These are phyloP conservation scores for Macroteleia sp. DNA, from an alignment of 2,888 invertebrate species.

Conservation along the genomic window DNA sequence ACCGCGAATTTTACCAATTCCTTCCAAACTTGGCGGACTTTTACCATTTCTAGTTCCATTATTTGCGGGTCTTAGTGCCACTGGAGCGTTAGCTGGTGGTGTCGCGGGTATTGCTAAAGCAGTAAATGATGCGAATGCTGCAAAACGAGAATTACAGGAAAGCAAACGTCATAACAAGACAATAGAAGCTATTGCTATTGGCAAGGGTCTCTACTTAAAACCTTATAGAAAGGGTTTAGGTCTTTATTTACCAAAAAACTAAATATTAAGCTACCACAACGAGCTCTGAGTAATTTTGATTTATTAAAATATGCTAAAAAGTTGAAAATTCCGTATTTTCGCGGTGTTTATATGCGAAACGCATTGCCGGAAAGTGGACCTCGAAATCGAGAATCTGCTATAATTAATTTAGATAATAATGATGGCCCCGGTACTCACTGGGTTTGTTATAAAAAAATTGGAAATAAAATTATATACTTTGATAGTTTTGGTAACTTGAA, in stretches of 20 bases:
- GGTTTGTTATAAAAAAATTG: no score
- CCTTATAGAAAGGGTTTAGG: conserved; percentile 15
- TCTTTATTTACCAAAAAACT: conserved; percentile 43
- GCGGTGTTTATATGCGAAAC: conserved; percentile 68
- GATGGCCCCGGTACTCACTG: background rate
- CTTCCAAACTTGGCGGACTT: no score
- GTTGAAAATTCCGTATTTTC: conserved; percentile 71
- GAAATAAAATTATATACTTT: no score
- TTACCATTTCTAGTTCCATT: no score
- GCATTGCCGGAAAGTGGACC: background rate
- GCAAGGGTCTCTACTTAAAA: conserved; percentile 64
- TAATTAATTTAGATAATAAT: background rate
- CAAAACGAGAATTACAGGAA: conserved; percentile 73
- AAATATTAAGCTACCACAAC: conserved; percentile 68
- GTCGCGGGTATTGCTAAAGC: conserved; percentile 77
- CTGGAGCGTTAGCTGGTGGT: conserved; percentile 77
- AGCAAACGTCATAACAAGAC: conserved; percentile 74
- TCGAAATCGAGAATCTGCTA: background rate
- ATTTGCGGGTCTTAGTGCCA: no score
- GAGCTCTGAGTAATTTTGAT: conserved; percentile 73
- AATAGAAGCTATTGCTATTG: conserved; percentile 79
- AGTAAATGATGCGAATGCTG: conserved; percentile 74
- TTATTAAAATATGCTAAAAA: conserved; percentile 69
- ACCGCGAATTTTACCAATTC: no score
- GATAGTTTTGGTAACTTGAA: conserved; percentile 1